Percentiles rank a stretch among this genome's conserved stretches.
Conservation (phyloP, 2,797 vertebrate genomes). For the Numenius phaeopus region DNA sequence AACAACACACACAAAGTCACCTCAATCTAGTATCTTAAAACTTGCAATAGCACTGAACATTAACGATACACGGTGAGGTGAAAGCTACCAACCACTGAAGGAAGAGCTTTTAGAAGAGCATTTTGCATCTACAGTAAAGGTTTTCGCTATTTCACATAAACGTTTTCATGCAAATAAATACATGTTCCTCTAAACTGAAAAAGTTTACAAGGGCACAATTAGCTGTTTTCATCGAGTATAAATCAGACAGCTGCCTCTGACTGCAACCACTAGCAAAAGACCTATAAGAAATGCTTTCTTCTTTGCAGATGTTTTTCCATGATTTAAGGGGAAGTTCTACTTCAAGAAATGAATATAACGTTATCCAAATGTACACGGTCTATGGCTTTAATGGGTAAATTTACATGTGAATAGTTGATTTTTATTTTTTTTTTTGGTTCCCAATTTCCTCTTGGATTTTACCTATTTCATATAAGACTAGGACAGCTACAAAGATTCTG, state of each 20-base stretch:
- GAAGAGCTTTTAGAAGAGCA: not conserved
- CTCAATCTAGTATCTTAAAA: not conserved
- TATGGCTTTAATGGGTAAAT: not conserved
- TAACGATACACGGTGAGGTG: not conserved
- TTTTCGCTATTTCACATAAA: not conserved
- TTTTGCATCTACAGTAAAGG: not conserved
- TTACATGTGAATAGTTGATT: not conserved
- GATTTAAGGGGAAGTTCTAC: not conserved
- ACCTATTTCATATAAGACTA: not conserved
- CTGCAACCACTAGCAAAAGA: not conserved
- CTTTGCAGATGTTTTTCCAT: not conserved
- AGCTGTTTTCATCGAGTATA: not conserved
- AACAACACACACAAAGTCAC: not conserved
- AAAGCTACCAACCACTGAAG: not conserved
- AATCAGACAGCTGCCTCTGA: slow-evolving; percentile 43
- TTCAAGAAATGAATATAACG: not conserved
- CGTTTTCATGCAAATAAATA: slow-evolving; percentile 12
- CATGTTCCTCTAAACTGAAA: not conserved
- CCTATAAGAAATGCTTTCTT: not conserved
- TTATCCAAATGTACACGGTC: not conserved
- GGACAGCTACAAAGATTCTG: not conserved
- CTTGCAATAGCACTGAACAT: not conserved
- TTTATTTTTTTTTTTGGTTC: accelerated
- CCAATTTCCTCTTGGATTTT: not conserved
- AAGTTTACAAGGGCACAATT: slow-evolving; percentile 11